These are phyloP conservation scores for Noctua janthe DNA, from an alignment of 2,888 invertebrate species.

Conservation along the genomic window DNA sequence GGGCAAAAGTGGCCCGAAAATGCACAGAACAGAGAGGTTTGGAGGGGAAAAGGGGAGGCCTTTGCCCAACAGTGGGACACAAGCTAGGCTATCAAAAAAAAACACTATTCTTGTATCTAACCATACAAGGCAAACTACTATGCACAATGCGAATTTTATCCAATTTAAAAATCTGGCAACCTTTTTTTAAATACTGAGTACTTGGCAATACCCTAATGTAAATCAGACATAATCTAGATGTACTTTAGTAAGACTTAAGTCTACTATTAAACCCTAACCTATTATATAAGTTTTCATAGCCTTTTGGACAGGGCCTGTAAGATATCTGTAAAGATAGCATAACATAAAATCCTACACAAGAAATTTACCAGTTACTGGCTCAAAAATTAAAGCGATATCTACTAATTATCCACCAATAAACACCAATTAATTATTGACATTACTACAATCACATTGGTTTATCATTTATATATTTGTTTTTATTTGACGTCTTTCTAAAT, in stretches of 20 bases:
- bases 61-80: no score
- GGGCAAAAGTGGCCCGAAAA: no score
- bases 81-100: no score
- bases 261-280: constrained; percentile 6
- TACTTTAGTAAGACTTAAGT: constrained; percentile 13
- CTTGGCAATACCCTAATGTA: background rate
- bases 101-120: background rate
- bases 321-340: constrained; percentile 18
- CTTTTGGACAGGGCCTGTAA: constrained; percentile 6
- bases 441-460: constrained; percentile 13
- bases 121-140: background rate
- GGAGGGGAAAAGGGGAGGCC: no score
- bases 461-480: background rate
- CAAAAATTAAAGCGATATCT: background rate
- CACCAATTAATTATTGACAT: constrained; percentile 15
- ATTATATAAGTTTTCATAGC: background rate
- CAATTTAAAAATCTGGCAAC: background rate
- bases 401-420: constrained; percentile 19
- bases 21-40: no score
- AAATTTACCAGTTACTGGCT: constrained; percentile 35
- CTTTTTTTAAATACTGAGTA: background rate
- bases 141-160: background rate
- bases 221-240: constrained; percentile 21
- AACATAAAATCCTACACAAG: constrained; percentile 9
- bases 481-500: constrained; percentile 8